Base-by-base conservation (phyloP, 2,113 vertebrate genomes). In the Zingel zingel region DNA sequence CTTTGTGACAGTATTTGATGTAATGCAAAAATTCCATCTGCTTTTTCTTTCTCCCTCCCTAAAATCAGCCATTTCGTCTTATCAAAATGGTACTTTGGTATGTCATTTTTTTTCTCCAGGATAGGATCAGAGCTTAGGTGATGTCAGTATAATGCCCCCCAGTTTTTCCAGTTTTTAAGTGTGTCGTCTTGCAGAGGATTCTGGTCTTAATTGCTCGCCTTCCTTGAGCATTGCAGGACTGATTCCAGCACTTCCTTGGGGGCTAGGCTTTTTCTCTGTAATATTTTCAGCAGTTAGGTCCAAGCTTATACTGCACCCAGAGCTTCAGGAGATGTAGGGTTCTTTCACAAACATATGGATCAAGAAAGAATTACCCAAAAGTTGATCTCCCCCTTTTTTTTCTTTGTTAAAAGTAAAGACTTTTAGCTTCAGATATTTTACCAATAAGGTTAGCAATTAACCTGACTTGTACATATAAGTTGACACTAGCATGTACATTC, bases 231-330 rank as follows among this genome's bases (percentile, higher is more conserved):
- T 59, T 74, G 64, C 64, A 72, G 65, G 77, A 43, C 68, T 57
- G 45, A 79, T 64, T 74, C 48, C 39, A 58, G 5, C 39, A 50
- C 43, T 66, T 75, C 64, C 64, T 72, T 51, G 62, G 62, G 54
- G 62, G 59, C 33, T 63, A 79, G 78, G 47, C 57, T 72, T 76
- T 78, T 79, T 62, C 76, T 66, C 71, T 74, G 43, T 87, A 59
- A 83, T 85, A 70, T 83, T 76, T 84, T 74, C n/a, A 82, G 61
- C 75, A 43, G 58, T 70, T 47, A 25, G 78, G 84, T 81, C 72
- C 80, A 84, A 66, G 54, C 62, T 64, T 56, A 75, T 19, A 43
- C 45, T 45, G 19, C 11, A 73, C 30, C 23, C 59, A 50, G 47
- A 39, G 65, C 59, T 84, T 63, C 19, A 51, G 64, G 74, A 82